Evolutionary conservation across 2,113 vertebrate genomes (phyloP).

Genomic region (Amblyopsis rosae): DNA sequence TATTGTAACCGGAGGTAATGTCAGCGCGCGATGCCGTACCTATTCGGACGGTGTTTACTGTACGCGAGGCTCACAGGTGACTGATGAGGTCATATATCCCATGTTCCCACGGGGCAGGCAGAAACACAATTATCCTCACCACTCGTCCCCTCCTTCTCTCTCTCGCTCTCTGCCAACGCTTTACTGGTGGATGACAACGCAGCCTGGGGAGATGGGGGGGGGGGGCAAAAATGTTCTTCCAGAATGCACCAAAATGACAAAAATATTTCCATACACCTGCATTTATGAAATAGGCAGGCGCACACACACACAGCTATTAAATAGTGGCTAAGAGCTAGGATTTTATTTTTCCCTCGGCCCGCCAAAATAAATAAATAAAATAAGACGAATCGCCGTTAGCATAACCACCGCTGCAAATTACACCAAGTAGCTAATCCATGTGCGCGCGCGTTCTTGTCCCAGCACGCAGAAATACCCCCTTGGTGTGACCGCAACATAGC

Average conservation of each 20-base stretch:
- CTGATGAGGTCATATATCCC: conserved; percentile 73
- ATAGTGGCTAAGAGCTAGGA: conserved; percentile 2
- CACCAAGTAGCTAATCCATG: conserved; percentile 44
- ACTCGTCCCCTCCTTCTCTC: conserved; percentile 37
- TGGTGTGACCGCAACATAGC: conserved; percentile 43
- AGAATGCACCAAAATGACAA: conserved; percentile 17
- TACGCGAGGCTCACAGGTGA: conserved; percentile 59
- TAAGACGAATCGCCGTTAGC: background rate
- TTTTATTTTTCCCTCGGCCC: background rate
- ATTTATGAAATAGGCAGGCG: background rate
- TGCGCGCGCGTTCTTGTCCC: conserved; percentile 11
- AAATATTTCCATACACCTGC: conserved; percentile 25
- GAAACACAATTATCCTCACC: conserved; percentile 65
- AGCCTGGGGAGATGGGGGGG: conserved; percentile 43
- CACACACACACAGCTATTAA: background rate
- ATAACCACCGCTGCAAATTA: conserved; percentile 50
- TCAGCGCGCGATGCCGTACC: conserved; percentile 4
- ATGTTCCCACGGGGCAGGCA: conserved; percentile 65
- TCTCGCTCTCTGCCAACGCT: conserved; percentile 35
- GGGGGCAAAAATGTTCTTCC: conserved; percentile 21
- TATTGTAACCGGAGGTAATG: background rate
- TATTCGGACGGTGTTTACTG: conserved; percentile 60
- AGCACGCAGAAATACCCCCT: conserved; percentile 33
- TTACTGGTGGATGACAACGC: conserved; percentile 37
- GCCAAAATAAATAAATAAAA: no score